Evolutionary conservation across 2,888 invertebrate genomes (phyloP), one percentile per base, ranked within the genome.

Genomic region (Drosophila barbarae): DNA sequence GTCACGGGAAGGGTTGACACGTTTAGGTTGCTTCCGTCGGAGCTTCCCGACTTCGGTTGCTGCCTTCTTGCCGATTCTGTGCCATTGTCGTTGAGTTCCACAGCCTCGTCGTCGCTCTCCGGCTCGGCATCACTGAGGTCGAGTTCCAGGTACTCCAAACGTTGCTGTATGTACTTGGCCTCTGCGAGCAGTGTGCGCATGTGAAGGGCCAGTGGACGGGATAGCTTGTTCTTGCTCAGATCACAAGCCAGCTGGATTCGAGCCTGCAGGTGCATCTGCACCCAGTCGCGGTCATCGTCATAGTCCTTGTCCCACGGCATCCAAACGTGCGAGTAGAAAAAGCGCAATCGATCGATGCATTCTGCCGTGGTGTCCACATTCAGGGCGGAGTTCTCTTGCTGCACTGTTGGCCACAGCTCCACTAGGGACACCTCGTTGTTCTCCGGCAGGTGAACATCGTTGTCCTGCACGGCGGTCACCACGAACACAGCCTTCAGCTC

Each of bases 221-320:
- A 90, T 51, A 93, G 88, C 2, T 86, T 86, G 7, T 91, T 91
- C 58, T 90, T 90, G 75, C 91, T 91, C 77, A 93, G 88, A 76
- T 93, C 92, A 71, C 91, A 93, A 64, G 91, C 92, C 36, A 93
- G 87, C 52, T 90, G 88, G 34, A 92, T 89, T 52, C 93, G 90
- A 1, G 90, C 84, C 72, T 91, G 90, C 44, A 93, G 87, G 86
- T 92, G 91, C 59, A 90, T 89, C 36, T 88, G 86, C 23, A 91
- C 89, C 93, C 93, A 93, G 82, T 92, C 91, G 0, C 85, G 69
- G 56, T 89, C 90, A 12, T 91, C 91, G 69, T 92, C 92, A 32
- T 91, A 91, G 57, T 93, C 92, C 52, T 89, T 86, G 73, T 93
- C 93, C 93, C 93, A 93, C 0, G 93, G 92, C 91, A 92, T 91